These are phyloP conservation scores for Halisarca cf. caerulea DNA, from an alignment of 37 sponge, comb jelly and placozoan species.

Conservation along the genomic window DNA sequence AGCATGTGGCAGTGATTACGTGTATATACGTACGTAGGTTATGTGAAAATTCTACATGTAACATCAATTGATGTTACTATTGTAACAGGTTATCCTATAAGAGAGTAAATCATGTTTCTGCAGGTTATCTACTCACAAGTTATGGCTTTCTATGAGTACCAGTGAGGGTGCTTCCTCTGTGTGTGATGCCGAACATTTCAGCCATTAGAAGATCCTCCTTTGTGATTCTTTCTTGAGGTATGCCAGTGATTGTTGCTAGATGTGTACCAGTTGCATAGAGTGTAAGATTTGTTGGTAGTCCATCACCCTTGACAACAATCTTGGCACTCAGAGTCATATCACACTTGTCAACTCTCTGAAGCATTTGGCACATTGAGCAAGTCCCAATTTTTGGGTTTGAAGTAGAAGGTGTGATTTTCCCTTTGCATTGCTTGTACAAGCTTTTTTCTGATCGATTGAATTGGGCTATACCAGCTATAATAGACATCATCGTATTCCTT, in stretches of 20 bases:
- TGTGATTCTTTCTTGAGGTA: neutral
- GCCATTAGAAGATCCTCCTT: neutral
- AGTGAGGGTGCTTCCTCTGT: slow-evolving; percentile 5
- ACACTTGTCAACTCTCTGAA: neutral
- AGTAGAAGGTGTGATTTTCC: neutral
- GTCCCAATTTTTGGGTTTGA: neutral
- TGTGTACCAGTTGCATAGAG: neutral
- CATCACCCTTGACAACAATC: neutral
- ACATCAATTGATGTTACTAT: too few species aligned
- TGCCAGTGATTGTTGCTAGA: neutral
- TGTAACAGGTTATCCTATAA: too few species aligned
- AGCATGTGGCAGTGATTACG: too few species aligned
- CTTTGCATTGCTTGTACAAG: neutral
- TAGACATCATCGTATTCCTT: slow-evolving; percentile 2
- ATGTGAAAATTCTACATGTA: too few species aligned
- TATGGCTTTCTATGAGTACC: neutral
- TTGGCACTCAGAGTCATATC: neutral
- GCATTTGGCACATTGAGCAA: neutral
- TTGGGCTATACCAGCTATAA: neutral
- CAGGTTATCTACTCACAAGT: too few species aligned
- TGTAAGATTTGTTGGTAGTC: neutral
- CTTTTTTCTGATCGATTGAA: neutral
- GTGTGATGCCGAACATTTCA: neutral
- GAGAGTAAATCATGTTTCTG: too few species aligned
- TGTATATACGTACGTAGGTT: too few species aligned